Evolutionary conservation across 2,113 vertebrate genomes (phyloP).

Genomic region (Corythornis madagascariensis): DNA sequence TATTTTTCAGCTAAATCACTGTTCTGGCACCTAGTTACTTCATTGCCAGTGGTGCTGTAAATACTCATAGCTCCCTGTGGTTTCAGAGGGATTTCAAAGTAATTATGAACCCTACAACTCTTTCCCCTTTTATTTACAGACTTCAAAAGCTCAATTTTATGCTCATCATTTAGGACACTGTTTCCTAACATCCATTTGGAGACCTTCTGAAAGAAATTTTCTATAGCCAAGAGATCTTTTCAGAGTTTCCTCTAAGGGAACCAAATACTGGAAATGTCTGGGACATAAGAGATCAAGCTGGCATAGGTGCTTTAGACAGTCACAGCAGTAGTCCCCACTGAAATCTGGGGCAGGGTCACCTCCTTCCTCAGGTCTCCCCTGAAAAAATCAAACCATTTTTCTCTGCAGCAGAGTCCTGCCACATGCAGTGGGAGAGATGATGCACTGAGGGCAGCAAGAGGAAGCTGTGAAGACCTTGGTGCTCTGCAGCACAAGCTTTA

Average conservation of each 20-base stretch:
- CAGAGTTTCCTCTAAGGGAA: not conserved
- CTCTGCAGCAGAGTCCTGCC: not conserved
- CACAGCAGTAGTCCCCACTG: not conserved
- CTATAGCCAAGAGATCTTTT: not conserved
- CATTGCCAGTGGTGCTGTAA: constrained; percentile 49
- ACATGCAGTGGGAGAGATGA: not conserved
- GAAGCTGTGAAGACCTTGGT: not conserved
- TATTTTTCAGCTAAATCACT: constrained; percentile 46
- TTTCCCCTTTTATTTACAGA: constrained; percentile 45
- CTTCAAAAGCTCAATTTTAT: constrained; percentile 47
- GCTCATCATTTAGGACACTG: not conserved
- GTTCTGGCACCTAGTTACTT: constrained; percentile 50
- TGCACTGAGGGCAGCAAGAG: not conserved
- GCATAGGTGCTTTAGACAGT: not conserved
- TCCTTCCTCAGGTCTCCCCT: not conserved
- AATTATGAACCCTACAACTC: constrained; percentile 18
- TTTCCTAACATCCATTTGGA: constrained; percentile 7
- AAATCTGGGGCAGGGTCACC: not conserved
- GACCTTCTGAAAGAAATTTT: not conserved
- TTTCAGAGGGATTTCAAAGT: constrained; percentile 55
- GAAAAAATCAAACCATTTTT: not conserved
- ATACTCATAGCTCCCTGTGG: constrained; percentile 32
- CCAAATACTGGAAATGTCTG: not conserved
- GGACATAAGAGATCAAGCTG: not conserved
- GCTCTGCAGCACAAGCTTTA: not conserved